Base-by-base conservation (phyloP, 2,888 invertebrate genomes). In the Mimachlamys varia region DNA sequence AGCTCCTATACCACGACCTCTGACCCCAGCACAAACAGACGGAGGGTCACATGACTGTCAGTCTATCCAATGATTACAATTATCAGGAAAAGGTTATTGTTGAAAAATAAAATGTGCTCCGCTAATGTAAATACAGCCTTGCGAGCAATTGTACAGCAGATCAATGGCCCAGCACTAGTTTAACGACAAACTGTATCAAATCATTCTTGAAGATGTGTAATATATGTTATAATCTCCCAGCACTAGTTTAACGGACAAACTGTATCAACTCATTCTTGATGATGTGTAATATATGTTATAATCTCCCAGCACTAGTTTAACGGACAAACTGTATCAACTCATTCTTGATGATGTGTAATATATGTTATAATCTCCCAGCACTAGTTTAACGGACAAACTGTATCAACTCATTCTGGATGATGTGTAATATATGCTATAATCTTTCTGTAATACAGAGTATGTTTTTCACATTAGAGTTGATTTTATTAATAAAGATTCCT, bases 71-170 rank as follows among this genome's bases (percentile, higher is more conserved):
- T 13, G 33, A 76, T 33, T 33, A 76, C 76, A 76, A 76, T 33
- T 27, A 76, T 76, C 76, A 76, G 76, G 76, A 76, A 76, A 76
- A 13, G 12, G 76, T 76, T 76, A 76, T 76, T 76, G 76, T 76
- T 33, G 76, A 76, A 76, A 76, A 22, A 76, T 33, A 76, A n/a
- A 27, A 76, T 27, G 76, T 33, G 76, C 76, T 33, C 7, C 10
- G 76, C 76, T 76, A 76, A 76, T 76, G 76, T 76, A 76, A 76
- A 76, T 76, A 27, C 33, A 76, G 13, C 76, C 76, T 76, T 33
- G 5, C 7, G 2, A 13, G 12, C 33, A 0, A 33, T 76, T 27
- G 12, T 76, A 27, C 4, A 76, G 33, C 27, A 33, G 15, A 33
- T 76, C 76, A 76, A 76, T 76, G 33, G 19, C 22, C 19, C 19